These are phyloP conservation scores for Tenebrio molitor DNA, from an alignment of 1,140 invertebrate species.

Conservation along the genomic window DNA sequence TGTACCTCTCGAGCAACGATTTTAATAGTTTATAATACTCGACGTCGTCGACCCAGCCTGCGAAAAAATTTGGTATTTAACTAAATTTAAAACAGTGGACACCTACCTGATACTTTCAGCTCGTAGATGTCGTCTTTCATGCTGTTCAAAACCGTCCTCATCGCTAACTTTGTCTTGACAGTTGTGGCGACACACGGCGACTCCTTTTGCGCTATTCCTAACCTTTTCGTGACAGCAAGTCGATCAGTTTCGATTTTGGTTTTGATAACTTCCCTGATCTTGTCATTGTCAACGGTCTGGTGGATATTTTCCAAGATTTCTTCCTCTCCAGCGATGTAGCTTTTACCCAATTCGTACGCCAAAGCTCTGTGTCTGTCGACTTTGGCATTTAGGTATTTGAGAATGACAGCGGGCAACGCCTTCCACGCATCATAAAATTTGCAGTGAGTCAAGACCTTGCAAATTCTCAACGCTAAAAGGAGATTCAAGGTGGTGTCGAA, in stretches of 20 bases:
- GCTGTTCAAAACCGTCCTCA: slow-evolving; percentile 66
- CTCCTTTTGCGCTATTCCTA: slow-evolving; percentile 66
- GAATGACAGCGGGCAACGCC: too few relatives aligned
- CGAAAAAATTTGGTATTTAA: too few relatives aligned
- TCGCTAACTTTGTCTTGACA: slow-evolving; percentile 67
- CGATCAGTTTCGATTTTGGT: slow-evolving; percentile 44
- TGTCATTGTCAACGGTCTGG: slow-evolving; percentile 71
- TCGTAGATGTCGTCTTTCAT: slow-evolving; percentile 59
- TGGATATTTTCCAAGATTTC: slow-evolving; percentile 71
- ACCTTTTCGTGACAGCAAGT: slow-evolving; percentile 65
- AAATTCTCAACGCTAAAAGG: too few relatives aligned
- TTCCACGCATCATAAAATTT: too few relatives aligned
- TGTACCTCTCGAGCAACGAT: not conserved
- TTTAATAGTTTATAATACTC: slow-evolving; percentile 34
- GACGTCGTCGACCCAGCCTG: slow-evolving; percentile 42
- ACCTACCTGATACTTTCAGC: slow-evolving; percentile 42
- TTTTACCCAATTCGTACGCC: slow-evolving; percentile 58
- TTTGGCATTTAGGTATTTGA: not conserved
- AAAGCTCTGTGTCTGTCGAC: not conserved
- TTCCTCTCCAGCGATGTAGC: slow-evolving; percentile 71
- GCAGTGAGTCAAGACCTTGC: too few relatives aligned
- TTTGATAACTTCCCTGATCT: slow-evolving; percentile 65
- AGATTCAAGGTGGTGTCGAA: too few relatives aligned
- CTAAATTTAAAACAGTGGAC: slow-evolving; percentile 5
- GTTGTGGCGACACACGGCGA: slow-evolving; percentile 68